Percentiles rank a stretch among this genome's conserved stretches.
These are phyloP conservation scores for Oscheius onirici DNA, from an alignment of 2,888 invertebrate genomes.

Conservation along the genomic window DNA sequence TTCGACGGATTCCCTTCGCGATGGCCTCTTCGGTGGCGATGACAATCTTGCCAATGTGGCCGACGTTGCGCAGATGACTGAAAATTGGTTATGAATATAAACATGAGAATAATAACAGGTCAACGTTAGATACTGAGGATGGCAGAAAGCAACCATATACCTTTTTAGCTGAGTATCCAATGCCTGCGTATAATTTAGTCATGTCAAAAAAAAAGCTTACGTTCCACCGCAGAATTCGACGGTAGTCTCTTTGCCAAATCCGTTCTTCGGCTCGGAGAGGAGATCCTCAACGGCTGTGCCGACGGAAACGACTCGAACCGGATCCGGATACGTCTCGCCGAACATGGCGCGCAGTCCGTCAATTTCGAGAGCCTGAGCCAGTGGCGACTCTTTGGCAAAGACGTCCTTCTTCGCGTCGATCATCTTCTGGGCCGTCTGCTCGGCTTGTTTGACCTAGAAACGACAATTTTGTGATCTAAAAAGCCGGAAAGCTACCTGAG, in stretches of 20 bases:
- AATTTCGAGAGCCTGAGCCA: constrained; percentile 88
- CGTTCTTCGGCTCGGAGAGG: constrained; percentile 84
- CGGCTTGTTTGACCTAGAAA: constrained; percentile 77
- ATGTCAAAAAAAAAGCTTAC: constrained; percentile 75
- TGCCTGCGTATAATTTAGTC: no score
- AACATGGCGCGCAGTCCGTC: constrained; percentile 95
- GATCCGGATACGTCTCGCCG: constrained; percentile 98
- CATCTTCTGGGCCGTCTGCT: constrained; percentile 82
- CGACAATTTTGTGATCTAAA: not conserved
- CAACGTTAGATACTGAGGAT: no score
- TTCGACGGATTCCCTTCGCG: constrained; percentile 94
- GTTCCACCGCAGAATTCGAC: constrained; percentile 99
- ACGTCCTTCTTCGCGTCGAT: constrained; percentile 83
- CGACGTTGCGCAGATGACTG: constrained; percentile 73
- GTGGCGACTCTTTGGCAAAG: constrained; percentile 85
- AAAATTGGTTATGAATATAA: constrained; percentile 17
- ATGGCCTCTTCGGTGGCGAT: constrained; percentile 98
- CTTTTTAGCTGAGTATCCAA: no score
- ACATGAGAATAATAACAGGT: no score
- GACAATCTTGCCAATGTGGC: constrained; percentile 93
- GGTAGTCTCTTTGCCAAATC: constrained; percentile 84
- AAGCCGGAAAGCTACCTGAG: constrained; percentile 78
- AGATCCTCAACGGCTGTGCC: constrained; percentile 90
- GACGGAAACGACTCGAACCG: constrained; percentile 86
- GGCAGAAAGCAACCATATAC: no score